phyloP scores from a whole-genome alignment of 1,140 invertebrate species.

The Drosophila cardini region DNA sequence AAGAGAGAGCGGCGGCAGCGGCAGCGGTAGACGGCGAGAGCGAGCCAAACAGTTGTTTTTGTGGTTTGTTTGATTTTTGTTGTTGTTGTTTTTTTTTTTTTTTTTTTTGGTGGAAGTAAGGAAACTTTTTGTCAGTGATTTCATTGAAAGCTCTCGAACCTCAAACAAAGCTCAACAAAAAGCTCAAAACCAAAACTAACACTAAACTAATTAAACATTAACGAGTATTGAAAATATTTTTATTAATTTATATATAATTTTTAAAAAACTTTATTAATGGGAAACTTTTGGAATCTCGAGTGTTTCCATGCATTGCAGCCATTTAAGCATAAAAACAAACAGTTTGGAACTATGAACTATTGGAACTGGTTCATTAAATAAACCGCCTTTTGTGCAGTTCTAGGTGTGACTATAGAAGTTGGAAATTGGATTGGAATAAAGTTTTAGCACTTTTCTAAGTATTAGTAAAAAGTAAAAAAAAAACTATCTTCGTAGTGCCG shows the following conservation, averaged over 20 bases:
- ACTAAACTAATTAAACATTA: constrained; percentile 37
- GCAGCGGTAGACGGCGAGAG: constrained; percentile 49
- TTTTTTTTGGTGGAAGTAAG: constrained; percentile 51
- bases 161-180: constrained; percentile 72
- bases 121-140: constrained; percentile 77
- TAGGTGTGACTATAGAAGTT: constrained; percentile 27
- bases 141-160: constrained; percentile 57
- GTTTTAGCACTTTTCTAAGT: constrained; percentile 26
- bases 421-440: constrained; percentile 29
- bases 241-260: constrained; percentile 11
- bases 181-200: constrained; percentile 60
- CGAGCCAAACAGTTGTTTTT: constrained; percentile 44
- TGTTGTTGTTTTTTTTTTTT: too few relatives aligned
- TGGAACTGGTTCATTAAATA: constrained; percentile 26
- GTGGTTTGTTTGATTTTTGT: not conserved
- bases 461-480: not conserved
- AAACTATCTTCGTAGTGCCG: constrained; percentile 33
- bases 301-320: constrained; percentile 34
- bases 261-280: constrained; percentile 15
- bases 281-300: constrained; percentile 4
- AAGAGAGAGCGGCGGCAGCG: constrained; percentile 28
- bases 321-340: constrained; percentile 21
- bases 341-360: constrained; percentile 21
- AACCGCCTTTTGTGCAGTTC: constrained; percentile 41
- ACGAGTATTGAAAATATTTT: constrained; percentile 17